Conservation (phyloP, 2,113 vertebrate species). For the Heterotilapia buettikoferi region DNA sequence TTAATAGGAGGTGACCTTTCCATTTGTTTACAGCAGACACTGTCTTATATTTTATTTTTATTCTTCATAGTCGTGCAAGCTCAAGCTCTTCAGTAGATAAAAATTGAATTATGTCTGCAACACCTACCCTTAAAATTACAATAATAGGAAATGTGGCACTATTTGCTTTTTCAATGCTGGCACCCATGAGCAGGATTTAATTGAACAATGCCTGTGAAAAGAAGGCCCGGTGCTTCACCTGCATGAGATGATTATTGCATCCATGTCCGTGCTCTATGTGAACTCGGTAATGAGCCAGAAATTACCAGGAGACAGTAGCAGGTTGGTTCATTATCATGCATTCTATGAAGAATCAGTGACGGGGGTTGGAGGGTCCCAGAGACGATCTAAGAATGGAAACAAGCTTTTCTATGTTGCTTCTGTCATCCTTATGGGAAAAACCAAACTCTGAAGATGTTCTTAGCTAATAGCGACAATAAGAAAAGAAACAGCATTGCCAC, state of each 20-base stretch:
- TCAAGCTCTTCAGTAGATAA: not conserved
- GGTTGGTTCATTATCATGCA: conserved; percentile 51
- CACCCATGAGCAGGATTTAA: conserved; percentile 20
- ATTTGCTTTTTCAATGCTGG: not conserved
- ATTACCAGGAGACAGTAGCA: not conserved
- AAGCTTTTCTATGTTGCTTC: not conserved
- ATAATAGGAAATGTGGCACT: not conserved
- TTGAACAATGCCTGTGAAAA: conserved; percentile 32
- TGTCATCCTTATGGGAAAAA: not conserved
- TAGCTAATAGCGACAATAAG: not conserved
- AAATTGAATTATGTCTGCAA: not conserved
- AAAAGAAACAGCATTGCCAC: not conserved
- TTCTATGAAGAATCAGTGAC: conserved; percentile 18
- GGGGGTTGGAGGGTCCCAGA: conserved; percentile 7
- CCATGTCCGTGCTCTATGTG: conserved; percentile 3
- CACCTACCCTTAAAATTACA: not conserved
- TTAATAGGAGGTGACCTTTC: conserved; percentile 48
- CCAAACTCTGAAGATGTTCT: conserved; percentile 10
- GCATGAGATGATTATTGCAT: conserved; percentile 24
- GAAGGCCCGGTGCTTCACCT: conserved; percentile 15
- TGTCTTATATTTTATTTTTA: not conserved
- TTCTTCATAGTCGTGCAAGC: not conserved
- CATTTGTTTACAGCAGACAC: conserved; percentile 22
- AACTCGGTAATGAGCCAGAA: conserved; percentile 43
- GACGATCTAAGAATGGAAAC: conserved; percentile 20